Conservation (phyloP, 2,888 invertebrate species). For the Toxonevra muliebris region DNA sequence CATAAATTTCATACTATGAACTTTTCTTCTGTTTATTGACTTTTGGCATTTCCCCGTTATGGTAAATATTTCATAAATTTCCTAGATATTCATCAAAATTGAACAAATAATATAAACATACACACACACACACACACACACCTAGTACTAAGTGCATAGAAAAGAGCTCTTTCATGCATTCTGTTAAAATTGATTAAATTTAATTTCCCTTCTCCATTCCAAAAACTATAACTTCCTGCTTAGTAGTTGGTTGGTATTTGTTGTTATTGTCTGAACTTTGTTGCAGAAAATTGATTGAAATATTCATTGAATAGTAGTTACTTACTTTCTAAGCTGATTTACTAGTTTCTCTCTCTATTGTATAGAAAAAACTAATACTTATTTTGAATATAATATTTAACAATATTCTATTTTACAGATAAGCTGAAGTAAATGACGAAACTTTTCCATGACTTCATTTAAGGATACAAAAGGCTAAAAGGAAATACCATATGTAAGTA, state of each 20-base stretch:
- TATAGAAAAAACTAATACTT: neutral
- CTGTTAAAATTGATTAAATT: conserved; percentile 21
- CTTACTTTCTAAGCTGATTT: conserved; percentile 54
- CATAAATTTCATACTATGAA: neutral
- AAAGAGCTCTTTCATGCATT: conserved; percentile 1
- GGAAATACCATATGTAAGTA: no score
- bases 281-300: conserved; percentile 52
- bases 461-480: no score
- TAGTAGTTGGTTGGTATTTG: no score
- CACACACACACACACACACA: neutral
- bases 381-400: neutral
- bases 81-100: neutral
- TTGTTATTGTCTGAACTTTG: neutral
- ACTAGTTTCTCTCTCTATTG: conserved; percentile 28
- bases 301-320: conserved; percentile 57
- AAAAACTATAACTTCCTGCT: neutral
- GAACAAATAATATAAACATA: neutral
- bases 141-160: no score
- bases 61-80: no score
- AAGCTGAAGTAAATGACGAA: neutral
- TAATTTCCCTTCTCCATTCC: conserved; percentile 20
- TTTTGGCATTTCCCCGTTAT: neutral
- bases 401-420: neutral
- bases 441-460: neutral
- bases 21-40: neutral